phyloP scores from a whole-genome alignment of 2,888 invertebrate genomes.

The Cheilosia scutellata region DNA sequence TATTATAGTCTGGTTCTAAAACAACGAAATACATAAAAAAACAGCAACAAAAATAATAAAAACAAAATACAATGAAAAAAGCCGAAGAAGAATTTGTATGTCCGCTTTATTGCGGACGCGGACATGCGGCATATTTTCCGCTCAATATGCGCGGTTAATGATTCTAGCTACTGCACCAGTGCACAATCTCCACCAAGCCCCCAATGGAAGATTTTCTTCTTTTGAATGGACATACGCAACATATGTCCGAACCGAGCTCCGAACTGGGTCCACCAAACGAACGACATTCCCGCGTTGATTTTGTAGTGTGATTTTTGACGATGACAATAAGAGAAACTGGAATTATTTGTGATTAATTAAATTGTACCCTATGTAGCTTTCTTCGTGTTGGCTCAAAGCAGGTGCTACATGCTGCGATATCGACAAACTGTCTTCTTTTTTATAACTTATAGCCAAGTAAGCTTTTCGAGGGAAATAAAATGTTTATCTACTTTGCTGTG shows the following conservation, averaged over 20 bases:
- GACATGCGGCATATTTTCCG: slow-evolving; percentile 66
- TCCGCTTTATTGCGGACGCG: slow-evolving; percentile 36
- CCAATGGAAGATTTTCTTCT: slow-evolving; percentile 14
- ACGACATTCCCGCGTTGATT: slow-evolving; percentile 2
- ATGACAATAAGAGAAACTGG: neutral
- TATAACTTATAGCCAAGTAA: too few species aligned
- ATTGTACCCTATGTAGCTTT: neutral
- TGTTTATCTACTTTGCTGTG: too few species aligned
- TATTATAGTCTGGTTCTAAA: neutral
- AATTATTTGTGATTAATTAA: neutral
- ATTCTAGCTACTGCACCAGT: slow-evolving; percentile 51
- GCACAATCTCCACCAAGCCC: slow-evolving; percentile 46
- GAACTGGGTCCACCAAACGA: slow-evolving; percentile 25
- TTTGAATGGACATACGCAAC: slow-evolving; percentile 44
- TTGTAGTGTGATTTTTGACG: neutral
- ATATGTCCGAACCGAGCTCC: slow-evolving; percentile 28
- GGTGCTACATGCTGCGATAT: too few species aligned
- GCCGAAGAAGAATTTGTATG: slow-evolving; percentile 32
- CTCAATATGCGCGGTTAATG: slow-evolving; percentile 69
- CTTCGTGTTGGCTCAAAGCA: too few species aligned
- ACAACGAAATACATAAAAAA: neutral
- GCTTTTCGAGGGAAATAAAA: too few species aligned
- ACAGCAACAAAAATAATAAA: slow-evolving; percentile 2
- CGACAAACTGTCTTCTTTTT: too few species aligned
- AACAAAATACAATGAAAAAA: slow-evolving; percentile 2